These are phyloP conservation scores for Lasiurus borealis DNA, from an alignment of 2,113 vertebrate species.

Conservation along the genomic window DNA sequence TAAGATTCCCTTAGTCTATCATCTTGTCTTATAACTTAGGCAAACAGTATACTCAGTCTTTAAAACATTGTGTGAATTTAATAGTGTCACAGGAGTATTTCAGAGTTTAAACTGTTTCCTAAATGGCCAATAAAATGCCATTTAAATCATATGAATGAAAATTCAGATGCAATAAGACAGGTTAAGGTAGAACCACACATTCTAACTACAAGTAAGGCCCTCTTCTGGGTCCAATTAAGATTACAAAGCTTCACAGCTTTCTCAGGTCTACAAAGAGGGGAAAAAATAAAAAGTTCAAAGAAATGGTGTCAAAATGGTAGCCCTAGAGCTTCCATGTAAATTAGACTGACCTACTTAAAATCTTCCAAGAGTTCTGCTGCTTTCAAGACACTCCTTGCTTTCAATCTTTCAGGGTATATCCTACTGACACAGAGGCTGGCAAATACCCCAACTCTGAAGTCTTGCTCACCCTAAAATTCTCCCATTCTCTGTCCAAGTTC, in stretches of 20 bases:
- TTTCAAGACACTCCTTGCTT: not conserved
- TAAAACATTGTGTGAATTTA: slow-evolving; percentile 30
- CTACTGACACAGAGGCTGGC: not conserved
- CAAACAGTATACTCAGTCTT: not conserved
- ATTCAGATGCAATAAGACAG: not conserved
- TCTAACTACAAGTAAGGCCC: not conserved
- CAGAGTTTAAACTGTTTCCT: slow-evolving; percentile 2
- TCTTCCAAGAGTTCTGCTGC: not conserved
- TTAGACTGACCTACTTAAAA: not conserved
- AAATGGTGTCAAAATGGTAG: not conserved
- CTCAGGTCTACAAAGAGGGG: not conserved
- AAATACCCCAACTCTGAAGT: not conserved
- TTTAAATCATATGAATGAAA: slow-evolving; percentile 9
- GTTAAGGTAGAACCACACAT: not conserved
- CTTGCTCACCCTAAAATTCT: not conserved
- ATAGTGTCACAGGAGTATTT: not conserved
- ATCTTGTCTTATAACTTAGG: slow-evolving; percentile 7
- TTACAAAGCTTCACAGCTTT: not conserved
- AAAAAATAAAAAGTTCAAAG: not conserved
- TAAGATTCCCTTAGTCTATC: not conserved
- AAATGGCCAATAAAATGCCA: not conserved
- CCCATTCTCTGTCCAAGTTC: not conserved
- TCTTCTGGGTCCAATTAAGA: not conserved
- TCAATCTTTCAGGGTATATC: not conserved
- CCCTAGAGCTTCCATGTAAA: not conserved